A percentile compares a stretch with the other conserved stretches of the same genome.
Conservation (phyloP, 1,140 invertebrate species). For the Lepidostoma basale region DNA sequence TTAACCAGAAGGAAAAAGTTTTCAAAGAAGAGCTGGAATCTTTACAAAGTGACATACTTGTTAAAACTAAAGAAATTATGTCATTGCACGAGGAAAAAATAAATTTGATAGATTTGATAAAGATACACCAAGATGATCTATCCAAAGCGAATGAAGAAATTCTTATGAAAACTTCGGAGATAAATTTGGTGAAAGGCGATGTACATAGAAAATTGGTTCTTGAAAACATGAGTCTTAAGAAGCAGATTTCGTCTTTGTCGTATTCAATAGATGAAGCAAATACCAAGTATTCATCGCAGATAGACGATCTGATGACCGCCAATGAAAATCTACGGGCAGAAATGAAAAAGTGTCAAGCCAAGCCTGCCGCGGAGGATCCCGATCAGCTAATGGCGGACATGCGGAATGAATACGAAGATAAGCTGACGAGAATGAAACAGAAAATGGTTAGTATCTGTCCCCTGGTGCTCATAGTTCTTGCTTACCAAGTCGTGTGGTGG, state of each 20-base stretch:
- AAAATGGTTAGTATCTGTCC: constrained; percentile 68
- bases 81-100: neutral
- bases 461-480: constrained; percentile 31
- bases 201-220: constrained; percentile 1
- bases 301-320: constrained; percentile 12
- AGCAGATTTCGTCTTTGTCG: constrained; percentile 23
- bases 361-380: constrained; percentile 30
- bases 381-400: constrained; percentile 60
- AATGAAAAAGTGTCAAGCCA: constrained; percentile 16
- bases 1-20: neutral
- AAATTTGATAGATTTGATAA: neutral
- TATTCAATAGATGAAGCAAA: constrained; percentile 31
- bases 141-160: neutral
- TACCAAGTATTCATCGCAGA: constrained; percentile 20
- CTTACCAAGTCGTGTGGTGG: constrained; percentile 37
- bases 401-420: constrained; percentile 67
- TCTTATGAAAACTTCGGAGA: neutral
- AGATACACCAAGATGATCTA: neutral
- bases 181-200: constrained; percentile 1
- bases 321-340: constrained; percentile 22
- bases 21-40: neutral
- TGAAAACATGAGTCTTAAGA: constrained; percentile 34
- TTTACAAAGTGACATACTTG: neutral
- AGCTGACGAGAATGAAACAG: constrained; percentile 70
- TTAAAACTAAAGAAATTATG: neutral